Evolutionary conservation across 2,113 vertebrate species (phyloP), one percentile per base, ranked within the genome.

Genomic region (Columbina picui): DNA sequence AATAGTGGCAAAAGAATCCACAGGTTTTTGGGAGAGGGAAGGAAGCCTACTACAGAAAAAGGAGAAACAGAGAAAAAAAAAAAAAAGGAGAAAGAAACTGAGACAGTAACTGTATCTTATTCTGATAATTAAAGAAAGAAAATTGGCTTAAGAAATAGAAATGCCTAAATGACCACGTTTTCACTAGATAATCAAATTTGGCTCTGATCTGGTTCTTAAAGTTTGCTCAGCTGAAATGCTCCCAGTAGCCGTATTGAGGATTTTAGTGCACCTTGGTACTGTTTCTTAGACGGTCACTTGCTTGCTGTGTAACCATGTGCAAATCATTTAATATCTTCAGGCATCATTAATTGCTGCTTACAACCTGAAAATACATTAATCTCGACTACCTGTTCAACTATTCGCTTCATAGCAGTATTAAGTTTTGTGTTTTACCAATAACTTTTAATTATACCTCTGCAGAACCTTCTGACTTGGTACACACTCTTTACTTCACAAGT

Each of bases 261-360:
- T 74, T 65, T 91, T 57, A 84, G 55, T 47, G 77, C 0, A 5
- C 36, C 34, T 63, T 89, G 59, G 29, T 94, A 63, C 68, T 84
- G 47, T 29, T 87, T 69, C 64, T 93, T 41, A 59, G 50, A 26
- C 50, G 43, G 50, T 5, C 63, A 41, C 77, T 89, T 86, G 67
- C 78, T 82, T 84, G 70, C 64, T 93, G 34, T 84, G 50, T 59
- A 91, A 89, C 89, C 56, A 47, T 34, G 86, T 4, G 4, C 60
- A 74, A 92, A 50, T 18, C 64, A 87, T 87, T 87, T 74, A 59
- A 81, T 59, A 43, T 38, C 84, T 89, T 92, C 73, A 89, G 87
- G 81, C 76, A 87, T 75, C 89, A 78, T 91, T 89, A 96, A 59
- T 74, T 89, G 74, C 80, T 91, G 73, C 41, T 84, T 77, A 78